phyloP scores from a whole-genome alignment of 2,888 invertebrate species.

The Pristionchus maxplancki region DNA sequence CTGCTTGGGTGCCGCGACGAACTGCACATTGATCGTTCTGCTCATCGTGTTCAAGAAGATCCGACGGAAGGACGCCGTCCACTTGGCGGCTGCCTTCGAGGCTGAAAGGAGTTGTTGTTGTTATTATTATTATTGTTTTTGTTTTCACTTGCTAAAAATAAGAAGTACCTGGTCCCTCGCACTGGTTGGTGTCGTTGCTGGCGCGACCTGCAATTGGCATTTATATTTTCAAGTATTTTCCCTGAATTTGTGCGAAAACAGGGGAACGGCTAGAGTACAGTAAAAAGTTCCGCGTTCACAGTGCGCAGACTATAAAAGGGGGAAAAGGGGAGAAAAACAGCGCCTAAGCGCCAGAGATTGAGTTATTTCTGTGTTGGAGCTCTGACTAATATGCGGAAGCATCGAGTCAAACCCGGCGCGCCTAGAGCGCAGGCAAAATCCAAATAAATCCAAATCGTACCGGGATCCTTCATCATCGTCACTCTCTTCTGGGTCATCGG shows the following conservation, averaged over 20 bases:
- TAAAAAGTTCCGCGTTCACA: neutral
- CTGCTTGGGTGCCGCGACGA: constrained; percentile 74
- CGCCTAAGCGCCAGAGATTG: neutral
- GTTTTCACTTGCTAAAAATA: neutral
- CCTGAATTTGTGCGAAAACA: neutral
- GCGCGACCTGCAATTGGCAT: constrained; percentile 3
- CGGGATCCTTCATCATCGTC: constrained; percentile 74
- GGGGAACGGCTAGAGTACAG: neutral
- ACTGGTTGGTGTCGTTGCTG: constrained; percentile 32
- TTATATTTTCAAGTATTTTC: neutral
- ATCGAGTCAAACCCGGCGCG: neutral
- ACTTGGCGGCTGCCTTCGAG: constrained; percentile 73
- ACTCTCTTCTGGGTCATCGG: constrained; percentile 60
- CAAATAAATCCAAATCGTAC: too few species aligned
- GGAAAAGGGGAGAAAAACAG: neutral
- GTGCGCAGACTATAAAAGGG: neutral
- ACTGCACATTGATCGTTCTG: constrained; percentile 73
- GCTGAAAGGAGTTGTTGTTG: constrained; percentile 60
- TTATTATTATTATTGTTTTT: neutral
- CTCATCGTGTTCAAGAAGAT: constrained; percentile 69
- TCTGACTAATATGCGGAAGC: neutral
- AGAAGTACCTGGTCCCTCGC: constrained; percentile 39
- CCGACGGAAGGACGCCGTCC: constrained; percentile 76
- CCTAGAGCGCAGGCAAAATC: neutral
- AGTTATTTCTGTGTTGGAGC: neutral